phyloP scores from a whole-genome alignment of 2,888 invertebrate genomes.

The Ramazzottius varieornatus region DNA sequence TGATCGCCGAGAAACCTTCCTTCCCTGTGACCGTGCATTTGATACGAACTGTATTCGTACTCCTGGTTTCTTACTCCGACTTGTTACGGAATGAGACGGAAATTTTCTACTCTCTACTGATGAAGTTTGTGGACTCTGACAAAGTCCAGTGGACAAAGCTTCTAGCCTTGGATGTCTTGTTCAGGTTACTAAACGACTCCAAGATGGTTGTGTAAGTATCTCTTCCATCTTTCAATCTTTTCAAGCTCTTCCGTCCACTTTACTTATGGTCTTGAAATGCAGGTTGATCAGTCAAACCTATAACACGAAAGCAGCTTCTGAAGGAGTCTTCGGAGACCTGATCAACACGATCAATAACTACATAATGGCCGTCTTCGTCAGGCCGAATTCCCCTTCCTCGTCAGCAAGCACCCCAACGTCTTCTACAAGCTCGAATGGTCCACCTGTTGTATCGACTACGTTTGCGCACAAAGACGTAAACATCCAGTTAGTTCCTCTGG shows the following conservation, averaged over 20 bases:
- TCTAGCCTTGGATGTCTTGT: conserved; percentile 73
- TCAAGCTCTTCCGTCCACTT: too few species aligned
- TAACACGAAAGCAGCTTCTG: conserved; percentile 52
- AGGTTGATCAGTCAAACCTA: conserved; percentile 72
- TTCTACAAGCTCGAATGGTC: neutral
- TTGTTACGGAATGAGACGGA: conserved; percentile 69
- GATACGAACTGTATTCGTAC: conserved; percentile 62
- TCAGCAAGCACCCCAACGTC: neutral
- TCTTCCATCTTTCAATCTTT: too few species aligned
- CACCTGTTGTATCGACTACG: neutral
- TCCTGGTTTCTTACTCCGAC: conserved; percentile 21
- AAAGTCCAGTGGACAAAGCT: conserved; percentile 88
- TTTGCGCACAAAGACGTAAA: neutral
- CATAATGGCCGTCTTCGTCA: conserved; percentile 48
- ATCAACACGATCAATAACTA: conserved; percentile 75
- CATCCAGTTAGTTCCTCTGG: neutral
- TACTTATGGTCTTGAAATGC: too few species aligned
- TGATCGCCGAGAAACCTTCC: conserved; percentile 58
- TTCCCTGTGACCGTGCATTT: conserved; percentile 89
- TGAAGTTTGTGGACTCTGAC: conserved; percentile 87
- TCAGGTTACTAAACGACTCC: conserved; percentile 70
- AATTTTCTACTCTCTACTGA: conserved; percentile 80
- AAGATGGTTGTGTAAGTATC: conserved; percentile 37
- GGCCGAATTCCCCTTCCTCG: neutral
- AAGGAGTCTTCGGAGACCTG: conserved; percentile 52